Base-by-base conservation (phyloP, 2,888 invertebrate genomes). In the Trypoxylon attenuatum region DNA sequence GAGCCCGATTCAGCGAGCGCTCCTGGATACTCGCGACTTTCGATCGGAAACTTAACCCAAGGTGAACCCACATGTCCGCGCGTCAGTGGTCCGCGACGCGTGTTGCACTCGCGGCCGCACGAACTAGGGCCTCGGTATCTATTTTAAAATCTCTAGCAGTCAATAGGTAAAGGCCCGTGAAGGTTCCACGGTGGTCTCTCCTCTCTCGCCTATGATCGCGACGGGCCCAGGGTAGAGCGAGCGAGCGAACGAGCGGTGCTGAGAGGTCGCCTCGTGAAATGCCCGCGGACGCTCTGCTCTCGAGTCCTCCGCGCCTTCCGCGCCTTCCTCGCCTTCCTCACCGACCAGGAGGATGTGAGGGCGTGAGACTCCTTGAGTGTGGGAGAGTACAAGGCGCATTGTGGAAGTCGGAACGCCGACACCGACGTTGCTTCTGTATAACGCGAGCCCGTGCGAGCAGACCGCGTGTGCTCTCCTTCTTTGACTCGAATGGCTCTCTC, bases 301-400 rank as follows among this genome's bases (percentile, higher is more conserved):
- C 60, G 59, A 51, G 66, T 65, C 74, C 72, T 73, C 66, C 58
- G 51, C 47, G 69, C 58, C 56, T 65, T 67, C 67, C 61, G 57
- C 70, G 69, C 74, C 72, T 71, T 73, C 66, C 59, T 56, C 49
- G 69, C 59, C 57, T 69, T 67, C 67, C 61, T 60, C 70, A 64
- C 50, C 66, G 68, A 49, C 60, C 67, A 79, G 82, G 80, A 86
- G 86, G 86, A 86, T 85, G 86, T 83, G 86, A 86, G 87, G 86
- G 87, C 86, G 86, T 86, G 86, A 86, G 86, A 87, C 80, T 82
- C 82, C 79, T 72, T 75, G 87, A 87, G 85, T 87, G 87, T 87
- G 87, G 87, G 87, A 87, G 86, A 84, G 85, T 86, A 84, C 86
- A 84, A 84, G 82, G 81, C 81, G 80, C 82, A 84, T 84, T 84